phyloP scores from a whole-genome alignment of 2,888 invertebrate genomes.

The Parapristionchus giblindavisi region DNA sequence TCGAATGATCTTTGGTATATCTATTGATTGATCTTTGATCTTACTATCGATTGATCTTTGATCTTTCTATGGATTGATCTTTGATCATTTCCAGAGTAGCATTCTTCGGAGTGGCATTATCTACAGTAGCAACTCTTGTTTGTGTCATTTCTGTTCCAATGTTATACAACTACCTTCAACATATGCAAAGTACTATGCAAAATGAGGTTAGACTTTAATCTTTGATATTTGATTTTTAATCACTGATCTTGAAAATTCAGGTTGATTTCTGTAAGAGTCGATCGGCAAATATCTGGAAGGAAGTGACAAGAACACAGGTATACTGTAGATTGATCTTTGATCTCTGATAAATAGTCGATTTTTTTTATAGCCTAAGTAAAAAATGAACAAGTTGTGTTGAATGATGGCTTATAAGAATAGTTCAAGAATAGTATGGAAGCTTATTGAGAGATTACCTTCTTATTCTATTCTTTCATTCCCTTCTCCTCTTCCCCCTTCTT shows the following conservation, averaged over 20 bases:
- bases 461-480: neutral
- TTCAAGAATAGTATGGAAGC: conserved; percentile 25
- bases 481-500: neutral
- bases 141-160: conserved; percentile 30
- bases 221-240: neutral
- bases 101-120: conserved; percentile 35
- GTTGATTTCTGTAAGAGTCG: conserved; percentile 39
- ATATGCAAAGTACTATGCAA: conserved; percentile 33
- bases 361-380: neutral
- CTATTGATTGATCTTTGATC: neutral
- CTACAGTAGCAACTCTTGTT: conserved; percentile 32
- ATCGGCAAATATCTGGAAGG: conserved; percentile 34
- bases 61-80: neutral
- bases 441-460: conserved; percentile 15
- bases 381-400: neutral
- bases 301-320: conserved; percentile 38
- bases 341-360: conserved; percentile 4
- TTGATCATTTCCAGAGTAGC: conserved; percentile 25
- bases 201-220: conserved; percentile 36
- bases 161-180: conserved; percentile 38
- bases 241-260: too few relatives aligned
- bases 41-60: neutral
- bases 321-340: conserved; percentile 3
- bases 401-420: conserved; percentile 28
- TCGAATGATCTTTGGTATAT: neutral